phyloP scores from a whole-genome alignment of 2,888 invertebrate genomes.

The Stictocephala bisonia region DNA sequence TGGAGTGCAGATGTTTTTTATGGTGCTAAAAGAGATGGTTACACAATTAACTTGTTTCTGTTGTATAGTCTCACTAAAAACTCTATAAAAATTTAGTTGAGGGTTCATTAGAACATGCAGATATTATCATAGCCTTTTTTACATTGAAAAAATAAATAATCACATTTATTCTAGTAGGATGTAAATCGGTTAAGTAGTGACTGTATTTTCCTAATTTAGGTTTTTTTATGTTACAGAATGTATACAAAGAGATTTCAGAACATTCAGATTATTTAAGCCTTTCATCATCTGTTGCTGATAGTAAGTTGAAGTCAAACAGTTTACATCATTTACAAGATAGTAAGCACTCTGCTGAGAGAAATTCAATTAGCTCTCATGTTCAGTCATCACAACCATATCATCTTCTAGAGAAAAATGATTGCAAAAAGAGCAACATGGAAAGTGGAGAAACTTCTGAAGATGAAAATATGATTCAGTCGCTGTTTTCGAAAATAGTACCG shows the following conservation, averaged over 20 bases:
- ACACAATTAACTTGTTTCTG: too few relatives aligned
- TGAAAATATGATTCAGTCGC: conserved; percentile 47
- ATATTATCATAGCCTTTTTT: too few relatives aligned
- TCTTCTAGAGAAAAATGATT: not conserved
- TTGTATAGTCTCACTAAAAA: too few relatives aligned
- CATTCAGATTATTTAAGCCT: conserved; percentile 42
- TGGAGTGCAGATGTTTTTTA: too few relatives aligned
- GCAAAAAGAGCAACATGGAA: not conserved
- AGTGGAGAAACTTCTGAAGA: conserved; percentile 38
- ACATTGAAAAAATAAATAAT: too few relatives aligned
- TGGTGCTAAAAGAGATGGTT: too few relatives aligned
- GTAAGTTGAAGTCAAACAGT: conserved; percentile 10
- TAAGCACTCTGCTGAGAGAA: not conserved
- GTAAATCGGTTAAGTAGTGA: too few relatives aligned
- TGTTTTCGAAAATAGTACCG: conserved; percentile 49
- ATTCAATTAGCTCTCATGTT: not conserved
- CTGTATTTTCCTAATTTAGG: too few relatives aligned
- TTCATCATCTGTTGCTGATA: conserved; percentile 31
- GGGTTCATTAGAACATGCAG: too few relatives aligned
- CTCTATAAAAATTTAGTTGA: too few relatives aligned
- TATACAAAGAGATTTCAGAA: conserved; percentile 35
- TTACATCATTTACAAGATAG: not conserved
- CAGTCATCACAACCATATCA: conserved; percentile 9
- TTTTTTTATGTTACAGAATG: conserved; percentile 45
- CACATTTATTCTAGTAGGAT: too few relatives aligned